Conservation (phyloP, 2,888 invertebrate genomes). For the Gandaritis pyraliata region DNA sequence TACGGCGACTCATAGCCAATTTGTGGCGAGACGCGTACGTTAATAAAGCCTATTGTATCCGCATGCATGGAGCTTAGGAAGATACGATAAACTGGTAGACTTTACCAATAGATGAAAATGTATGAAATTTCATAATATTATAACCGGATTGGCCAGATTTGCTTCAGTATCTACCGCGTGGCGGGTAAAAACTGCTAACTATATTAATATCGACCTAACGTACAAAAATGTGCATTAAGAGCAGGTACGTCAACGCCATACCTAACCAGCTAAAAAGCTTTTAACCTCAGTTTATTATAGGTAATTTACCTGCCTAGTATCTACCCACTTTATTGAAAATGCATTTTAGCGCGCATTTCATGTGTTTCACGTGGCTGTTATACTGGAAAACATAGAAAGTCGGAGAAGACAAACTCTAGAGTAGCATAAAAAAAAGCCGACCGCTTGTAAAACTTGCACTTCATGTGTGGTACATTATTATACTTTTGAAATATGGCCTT, state of each 20-base stretch:
- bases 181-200: too few species aligned
- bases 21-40: constrained; percentile 72
- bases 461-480: too few species aligned
- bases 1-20: constrained; percentile 68
- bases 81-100: constrained; percentile 40
- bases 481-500: too few species aligned
- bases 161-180: too few species aligned
- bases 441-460: too few species aligned
- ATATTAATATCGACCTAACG: too few species aligned
- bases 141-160: too few species aligned
- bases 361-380: constrained; percentile 9
- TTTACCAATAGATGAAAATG: constrained; percentile 4
- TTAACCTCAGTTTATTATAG: constrained; percentile 17
- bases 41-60: constrained; percentile 78
- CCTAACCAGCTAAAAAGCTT: constrained; percentile 9
- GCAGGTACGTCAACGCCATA: background rate
- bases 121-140: background rate
- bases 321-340: constrained; percentile 42
- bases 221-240: background rate
- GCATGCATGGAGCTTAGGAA: constrained; percentile 63
- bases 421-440: too few species aligned
- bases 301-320: constrained; percentile 26
- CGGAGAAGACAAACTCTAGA: background rate
- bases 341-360: constrained; percentile 24
- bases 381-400: background rate